These are phyloP conservation scores for Chloropsis cyanopogon DNA, from an alignment of 2,113 vertebrate species.

Conservation along the genomic window DNA sequence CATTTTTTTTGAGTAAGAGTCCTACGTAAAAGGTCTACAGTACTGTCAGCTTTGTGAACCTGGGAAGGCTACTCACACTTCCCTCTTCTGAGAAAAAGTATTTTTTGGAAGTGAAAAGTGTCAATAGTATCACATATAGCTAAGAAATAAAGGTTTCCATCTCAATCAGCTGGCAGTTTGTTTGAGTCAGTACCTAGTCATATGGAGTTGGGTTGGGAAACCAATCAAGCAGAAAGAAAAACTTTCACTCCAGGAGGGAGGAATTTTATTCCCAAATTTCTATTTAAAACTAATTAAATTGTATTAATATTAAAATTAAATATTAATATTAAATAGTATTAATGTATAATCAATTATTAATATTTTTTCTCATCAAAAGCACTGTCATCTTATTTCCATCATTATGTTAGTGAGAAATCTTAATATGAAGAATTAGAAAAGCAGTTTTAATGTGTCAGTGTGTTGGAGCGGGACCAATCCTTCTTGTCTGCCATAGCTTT, in stretches of 20 bases:
- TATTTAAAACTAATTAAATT: conserved; percentile 11
- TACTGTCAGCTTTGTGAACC: not conserved
- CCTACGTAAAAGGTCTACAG: not conserved
- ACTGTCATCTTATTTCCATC: not conserved
- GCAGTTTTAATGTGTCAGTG: not conserved
- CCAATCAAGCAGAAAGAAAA: conserved; percentile 5
- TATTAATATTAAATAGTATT: not conserved
- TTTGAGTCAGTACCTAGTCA: not conserved
- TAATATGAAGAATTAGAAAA: not conserved
- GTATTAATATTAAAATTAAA: not conserved
- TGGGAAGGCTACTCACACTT: not conserved
- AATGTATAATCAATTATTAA: not conserved
- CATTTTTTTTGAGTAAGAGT: not conserved
- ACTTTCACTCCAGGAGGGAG: not conserved
- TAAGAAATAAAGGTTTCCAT: not conserved
- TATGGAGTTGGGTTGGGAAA: not conserved
- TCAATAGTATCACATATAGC: not conserved
- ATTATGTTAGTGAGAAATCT: not conserved
- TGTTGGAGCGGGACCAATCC: not conserved
- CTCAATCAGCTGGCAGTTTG: not conserved
- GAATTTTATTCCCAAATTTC: not conserved
- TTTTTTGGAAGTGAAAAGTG: not conserved
- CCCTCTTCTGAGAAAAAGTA: not conserved
- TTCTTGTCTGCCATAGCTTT: not conserved
- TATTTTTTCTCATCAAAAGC: not conserved